Conservation (phyloP, 2,113 vertebrate genomes). For the Acanthochromis polyacanthus region DNA sequence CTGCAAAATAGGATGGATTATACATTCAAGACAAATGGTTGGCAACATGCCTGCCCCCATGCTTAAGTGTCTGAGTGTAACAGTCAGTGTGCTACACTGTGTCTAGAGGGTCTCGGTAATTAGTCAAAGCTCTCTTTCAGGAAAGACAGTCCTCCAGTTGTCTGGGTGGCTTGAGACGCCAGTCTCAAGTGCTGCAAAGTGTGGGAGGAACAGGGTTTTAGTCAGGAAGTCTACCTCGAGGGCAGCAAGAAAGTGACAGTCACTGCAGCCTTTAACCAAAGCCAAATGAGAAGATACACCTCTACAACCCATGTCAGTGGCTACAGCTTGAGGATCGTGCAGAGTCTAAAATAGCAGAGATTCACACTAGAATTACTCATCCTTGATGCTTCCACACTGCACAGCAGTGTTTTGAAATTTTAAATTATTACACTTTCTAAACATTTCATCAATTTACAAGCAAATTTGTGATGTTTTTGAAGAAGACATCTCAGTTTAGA, state of each 20-base stretch:
- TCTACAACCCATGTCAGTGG: slow-evolving; percentile 18
- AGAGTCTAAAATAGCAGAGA: slow-evolving; percentile 21
- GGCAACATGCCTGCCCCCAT: slow-evolving; percentile 28
- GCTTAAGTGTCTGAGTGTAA: slow-evolving; percentile 29
- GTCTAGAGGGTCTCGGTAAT: slow-evolving; percentile 61
- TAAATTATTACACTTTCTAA: slow-evolving; percentile 4
- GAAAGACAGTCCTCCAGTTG: slow-evolving; percentile 63
- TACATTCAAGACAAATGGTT: slow-evolving; percentile 28
- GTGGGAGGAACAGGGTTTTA: slow-evolving; percentile 52
- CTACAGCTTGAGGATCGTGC: slow-evolving; percentile 6
- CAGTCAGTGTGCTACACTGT: slow-evolving; percentile 18
- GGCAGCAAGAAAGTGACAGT: slow-evolving; percentile 63
- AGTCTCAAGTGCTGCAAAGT: slow-evolving; percentile 65
- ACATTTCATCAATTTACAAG: background rate
- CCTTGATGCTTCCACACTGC: background rate
- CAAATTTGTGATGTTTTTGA: slow-evolving; percentile 1
- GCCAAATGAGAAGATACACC: slow-evolving; percentile 47
- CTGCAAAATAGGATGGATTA: slow-evolving; percentile 32
- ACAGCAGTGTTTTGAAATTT: background rate
- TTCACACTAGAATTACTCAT: background rate
- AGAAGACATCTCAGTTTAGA: background rate
- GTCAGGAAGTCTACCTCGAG: slow-evolving; percentile 54
- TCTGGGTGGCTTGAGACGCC: slow-evolving; percentile 72
- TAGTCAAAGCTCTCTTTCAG: slow-evolving; percentile 63
- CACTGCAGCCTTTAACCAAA: slow-evolving; percentile 64